Conservation (phyloP, 2,888 invertebrate species). For the Lasioglossum calceatum region DNA sequence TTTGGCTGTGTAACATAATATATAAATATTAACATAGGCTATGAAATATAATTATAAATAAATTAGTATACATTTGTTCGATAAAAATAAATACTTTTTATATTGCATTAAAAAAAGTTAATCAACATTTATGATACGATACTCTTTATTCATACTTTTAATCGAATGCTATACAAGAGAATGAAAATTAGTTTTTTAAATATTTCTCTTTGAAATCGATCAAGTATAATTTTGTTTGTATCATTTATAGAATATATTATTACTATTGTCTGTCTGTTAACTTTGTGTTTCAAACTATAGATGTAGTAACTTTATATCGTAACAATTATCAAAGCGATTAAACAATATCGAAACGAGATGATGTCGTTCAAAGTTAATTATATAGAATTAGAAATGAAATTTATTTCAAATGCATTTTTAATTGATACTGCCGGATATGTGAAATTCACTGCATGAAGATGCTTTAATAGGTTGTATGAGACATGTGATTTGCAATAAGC, state of each 20-base stretch:
- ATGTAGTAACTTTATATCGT: background rate
- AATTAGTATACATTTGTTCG: constrained; percentile 6
- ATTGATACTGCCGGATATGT: background rate
- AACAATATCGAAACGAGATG: background rate
- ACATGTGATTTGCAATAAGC: constrained; percentile 37
- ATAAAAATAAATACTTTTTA: constrained; percentile 1
- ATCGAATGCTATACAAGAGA: background rate
- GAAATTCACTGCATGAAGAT: constrained; percentile 43
- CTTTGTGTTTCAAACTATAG: background rate
- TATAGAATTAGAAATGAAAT: constrained; percentile 2
- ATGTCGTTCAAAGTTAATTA: background rate
- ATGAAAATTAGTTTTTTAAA: background rate
- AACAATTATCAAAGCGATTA: background rate
- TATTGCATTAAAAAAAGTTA: background rate
- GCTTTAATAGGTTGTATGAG: constrained; percentile 17
- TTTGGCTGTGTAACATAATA: background rate
- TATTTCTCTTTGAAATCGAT: background rate
- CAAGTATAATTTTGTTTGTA: background rate
- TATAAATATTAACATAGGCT: background rate
- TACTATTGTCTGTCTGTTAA: background rate
- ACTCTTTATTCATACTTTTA: background rate
- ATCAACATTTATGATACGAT: background rate
- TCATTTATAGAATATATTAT: background rate
- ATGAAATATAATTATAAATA: constrained; percentile 1
- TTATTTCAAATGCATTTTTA: constrained; percentile 8